A percentile compares a stretch with the other conserved stretches of the same genome.
Evolutionary conservation across 2,113 vertebrate species (phyloP).

Genomic region (Athene noctua): DNA sequence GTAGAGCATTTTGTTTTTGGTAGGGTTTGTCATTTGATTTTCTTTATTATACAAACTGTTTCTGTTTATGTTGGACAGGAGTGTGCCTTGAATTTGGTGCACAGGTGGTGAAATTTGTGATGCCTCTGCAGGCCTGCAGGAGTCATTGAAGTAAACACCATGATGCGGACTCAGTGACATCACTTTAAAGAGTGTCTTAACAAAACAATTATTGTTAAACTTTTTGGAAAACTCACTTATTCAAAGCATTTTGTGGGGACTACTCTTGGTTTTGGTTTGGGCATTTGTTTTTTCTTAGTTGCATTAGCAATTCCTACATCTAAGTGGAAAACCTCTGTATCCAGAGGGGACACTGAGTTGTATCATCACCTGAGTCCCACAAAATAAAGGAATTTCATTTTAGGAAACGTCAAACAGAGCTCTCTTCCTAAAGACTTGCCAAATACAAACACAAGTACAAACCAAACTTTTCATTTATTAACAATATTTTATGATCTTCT

Average conservation of each 20-base stretch:
- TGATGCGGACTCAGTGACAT: fast-evolving
- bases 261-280: background rate
- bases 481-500: background rate
- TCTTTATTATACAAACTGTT: background rate
- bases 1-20: background rate
- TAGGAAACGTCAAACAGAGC: background rate
- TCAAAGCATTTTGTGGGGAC: background rate
- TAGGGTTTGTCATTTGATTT: background rate
- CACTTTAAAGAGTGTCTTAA: background rate
- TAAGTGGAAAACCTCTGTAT: background rate
- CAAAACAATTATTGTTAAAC: background rate
- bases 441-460: background rate
- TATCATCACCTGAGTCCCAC: background rate
- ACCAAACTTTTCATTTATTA: background rate
- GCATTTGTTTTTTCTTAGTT: background rate
- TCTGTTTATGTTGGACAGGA: background rate
- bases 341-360: background rate
- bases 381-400: background rate
- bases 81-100: background rate
- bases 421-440: background rate
- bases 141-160: background rate
- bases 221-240: background rate
- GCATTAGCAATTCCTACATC: background rate
- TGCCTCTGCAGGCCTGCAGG: background rate
- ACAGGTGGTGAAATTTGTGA: background rate